A percentile compares a stretch with the other conserved stretches of the same genome.
phyloP scores from a whole-genome alignment of 2,888 invertebrate species.

The Epiblema foenella region DNA sequence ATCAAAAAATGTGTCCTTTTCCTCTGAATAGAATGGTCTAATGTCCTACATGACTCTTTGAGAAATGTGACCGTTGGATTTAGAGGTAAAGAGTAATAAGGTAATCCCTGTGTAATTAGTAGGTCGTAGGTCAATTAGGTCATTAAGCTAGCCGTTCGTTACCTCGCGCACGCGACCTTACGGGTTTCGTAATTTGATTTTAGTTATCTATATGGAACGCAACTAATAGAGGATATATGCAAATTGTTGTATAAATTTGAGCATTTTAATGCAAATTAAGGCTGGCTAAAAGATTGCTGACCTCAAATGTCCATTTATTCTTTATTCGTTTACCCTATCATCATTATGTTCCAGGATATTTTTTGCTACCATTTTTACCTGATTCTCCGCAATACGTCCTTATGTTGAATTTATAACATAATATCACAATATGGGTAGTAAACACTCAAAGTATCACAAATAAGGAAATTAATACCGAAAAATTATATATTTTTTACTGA shows the following conservation, averaged over 20 bases:
- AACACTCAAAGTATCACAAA: too few relatives aligned
- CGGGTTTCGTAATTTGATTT: conserved; percentile 55
- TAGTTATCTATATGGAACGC: conserved; percentile 13
- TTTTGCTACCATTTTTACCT: not conserved
- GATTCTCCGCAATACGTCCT: too few relatives aligned
- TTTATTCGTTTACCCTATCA: too few relatives aligned
- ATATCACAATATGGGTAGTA: too few relatives aligned
- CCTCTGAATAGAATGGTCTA: not conserved
- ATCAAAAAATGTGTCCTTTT: conserved; percentile 14
- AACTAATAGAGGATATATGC: not conserved
- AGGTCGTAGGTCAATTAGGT: conserved; percentile 40
- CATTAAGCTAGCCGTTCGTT: conserved; percentile 36
- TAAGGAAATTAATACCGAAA: too few relatives aligned
- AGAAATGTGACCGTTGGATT: not conserved
- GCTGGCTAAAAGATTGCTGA: not conserved
- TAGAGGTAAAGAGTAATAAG: not conserved
- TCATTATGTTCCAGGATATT: not conserved
- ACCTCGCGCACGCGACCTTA: conserved; percentile 52
- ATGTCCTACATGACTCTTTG: not conserved
- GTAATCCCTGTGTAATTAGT: conserved; percentile 34
- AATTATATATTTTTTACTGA: too few relatives aligned
- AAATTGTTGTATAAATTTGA: conserved; percentile 2
- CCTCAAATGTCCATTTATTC: not conserved
- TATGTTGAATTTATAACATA: too few relatives aligned
- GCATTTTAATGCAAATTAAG: not conserved